phyloP scores from a whole-genome alignment of 2,888 invertebrate genomes.

The Corbicula japonica region DNA sequence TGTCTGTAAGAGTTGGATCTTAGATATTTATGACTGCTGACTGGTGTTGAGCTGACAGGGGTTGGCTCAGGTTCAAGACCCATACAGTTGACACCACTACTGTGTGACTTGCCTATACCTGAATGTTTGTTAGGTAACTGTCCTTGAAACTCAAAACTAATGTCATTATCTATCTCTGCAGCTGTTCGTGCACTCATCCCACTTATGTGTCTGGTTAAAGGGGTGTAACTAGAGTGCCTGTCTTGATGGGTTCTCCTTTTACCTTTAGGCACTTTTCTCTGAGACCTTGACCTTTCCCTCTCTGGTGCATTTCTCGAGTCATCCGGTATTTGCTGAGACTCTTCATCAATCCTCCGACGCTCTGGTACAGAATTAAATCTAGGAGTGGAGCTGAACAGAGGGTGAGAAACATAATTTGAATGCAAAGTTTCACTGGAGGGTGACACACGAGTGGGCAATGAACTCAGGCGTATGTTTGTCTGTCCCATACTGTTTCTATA shows the following conservation, averaged over 20 bases:
- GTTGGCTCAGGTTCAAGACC: slow-evolving; percentile 66
- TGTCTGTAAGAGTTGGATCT: slow-evolving; percentile 58
- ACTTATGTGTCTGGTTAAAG: slow-evolving; percentile 49
- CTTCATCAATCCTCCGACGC: slow-evolving; percentile 1
- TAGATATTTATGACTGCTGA: slow-evolving; percentile 29
- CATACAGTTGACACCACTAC: slow-evolving; percentile 85
- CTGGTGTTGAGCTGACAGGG: not conserved
- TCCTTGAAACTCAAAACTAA: slow-evolving; percentile 81
- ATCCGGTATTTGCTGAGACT: slow-evolving; percentile 9
- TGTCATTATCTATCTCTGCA: slow-evolving; percentile 67
- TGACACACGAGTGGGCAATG: slow-evolving; percentile 54
- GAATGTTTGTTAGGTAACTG: slow-evolving; percentile 79
- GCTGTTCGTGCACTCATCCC: slow-evolving; percentile 48
- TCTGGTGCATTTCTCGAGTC: slow-evolving; percentile 18
- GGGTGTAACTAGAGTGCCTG: slow-evolving; percentile 60
- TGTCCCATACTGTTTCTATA: slow-evolving; percentile 57
- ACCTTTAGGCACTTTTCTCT: slow-evolving; percentile 48
- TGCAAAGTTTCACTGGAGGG: slow-evolving; percentile 42
- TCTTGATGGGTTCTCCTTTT: slow-evolving; percentile 61
- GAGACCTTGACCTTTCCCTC: slow-evolving; percentile 31
- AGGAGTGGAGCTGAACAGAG: slow-evolving; percentile 68
- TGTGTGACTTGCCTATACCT: slow-evolving; percentile 76
- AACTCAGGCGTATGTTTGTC: slow-evolving; percentile 54
- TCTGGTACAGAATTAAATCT: slow-evolving; percentile 40
- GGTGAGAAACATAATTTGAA: slow-evolving; percentile 61